These are phyloP conservation scores for Herpailurus yagouaroundi DNA, from an alignment of 2,113 vertebrate species.

Conservation along the genomic window DNA sequence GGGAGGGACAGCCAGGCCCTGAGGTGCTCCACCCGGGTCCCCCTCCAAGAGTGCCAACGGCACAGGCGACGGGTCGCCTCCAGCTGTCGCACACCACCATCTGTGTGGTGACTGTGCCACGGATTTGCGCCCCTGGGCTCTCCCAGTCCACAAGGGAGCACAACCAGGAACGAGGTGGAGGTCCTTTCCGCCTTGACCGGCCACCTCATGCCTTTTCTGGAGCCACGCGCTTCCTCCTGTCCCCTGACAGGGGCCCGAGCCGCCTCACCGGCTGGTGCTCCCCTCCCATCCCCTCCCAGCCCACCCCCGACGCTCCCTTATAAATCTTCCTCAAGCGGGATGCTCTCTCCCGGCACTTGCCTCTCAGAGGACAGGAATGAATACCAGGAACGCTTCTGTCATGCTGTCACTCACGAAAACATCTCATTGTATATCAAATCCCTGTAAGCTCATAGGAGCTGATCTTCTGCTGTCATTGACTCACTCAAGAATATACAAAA, in stretches of 20 bases:
- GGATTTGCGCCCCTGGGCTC: accelerated
- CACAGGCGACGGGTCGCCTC: accelerated
- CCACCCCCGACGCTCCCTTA: background rate
- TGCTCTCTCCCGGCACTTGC: background rate
- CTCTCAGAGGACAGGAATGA: background rate
- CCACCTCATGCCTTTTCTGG: background rate
- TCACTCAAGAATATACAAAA: slow-evolving; percentile 38
- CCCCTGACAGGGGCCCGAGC: background rate
- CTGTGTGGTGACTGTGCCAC: accelerated
- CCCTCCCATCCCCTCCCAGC: accelerated
- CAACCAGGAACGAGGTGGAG: accelerated
- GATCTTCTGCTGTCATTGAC: background rate
- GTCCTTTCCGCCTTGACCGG: background rate
- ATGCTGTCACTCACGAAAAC: background rate
- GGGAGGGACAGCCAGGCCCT: accelerated
- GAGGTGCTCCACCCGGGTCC: accelerated
- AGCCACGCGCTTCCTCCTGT: too few relatives aligned
- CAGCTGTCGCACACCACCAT: too few relatives aligned
- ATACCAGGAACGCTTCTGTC: accelerated
- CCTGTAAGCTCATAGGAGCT: background rate
- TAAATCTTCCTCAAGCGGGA: accelerated
- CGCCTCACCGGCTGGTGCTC: accelerated
- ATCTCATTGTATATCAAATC: background rate
- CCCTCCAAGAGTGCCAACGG: background rate
- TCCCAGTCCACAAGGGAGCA: accelerated